Evolutionary conservation across 2,888 invertebrate species (phyloP).

Genomic region (Eupithecia exiguata): DNA sequence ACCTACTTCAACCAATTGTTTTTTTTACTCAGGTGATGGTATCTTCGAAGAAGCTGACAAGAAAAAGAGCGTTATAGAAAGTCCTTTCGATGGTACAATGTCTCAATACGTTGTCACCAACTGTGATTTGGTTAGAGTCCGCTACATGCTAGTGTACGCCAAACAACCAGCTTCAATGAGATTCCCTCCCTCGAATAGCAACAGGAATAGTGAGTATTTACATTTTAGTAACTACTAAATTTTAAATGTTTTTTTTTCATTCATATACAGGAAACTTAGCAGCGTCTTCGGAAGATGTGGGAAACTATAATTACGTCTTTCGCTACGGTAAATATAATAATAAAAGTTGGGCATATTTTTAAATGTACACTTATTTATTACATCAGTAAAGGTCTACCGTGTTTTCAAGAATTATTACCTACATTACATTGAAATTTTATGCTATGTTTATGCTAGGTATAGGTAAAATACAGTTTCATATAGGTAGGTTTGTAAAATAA

Average conservation of each 20-base stretch:
- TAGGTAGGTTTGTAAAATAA: too few species aligned
- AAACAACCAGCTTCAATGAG: slow-evolving; percentile 75
- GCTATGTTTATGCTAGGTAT: too few species aligned
- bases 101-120: slow-evolving; percentile 90
- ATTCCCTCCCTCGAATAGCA: slow-evolving; percentile 62
- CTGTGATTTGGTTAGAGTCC: slow-evolving; percentile 88
- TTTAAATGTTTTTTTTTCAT: too few species aligned
- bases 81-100: slow-evolving; percentile 77
- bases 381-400: too few species aligned
- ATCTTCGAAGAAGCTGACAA: slow-evolving; percentile 59
- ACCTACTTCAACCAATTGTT: too few species aligned
- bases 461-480: too few species aligned
- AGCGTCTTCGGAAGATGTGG: not conserved
- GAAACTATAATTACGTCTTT: too few species aligned
- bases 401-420: too few species aligned
- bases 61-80: slow-evolving; percentile 53
- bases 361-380: too few species aligned
- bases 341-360: too few species aligned
- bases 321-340: not conserved
- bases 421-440: not conserved
- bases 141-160: slow-evolving; percentile 89
- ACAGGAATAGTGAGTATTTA: slow-evolving; percentile 63
- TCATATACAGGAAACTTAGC: not conserved
- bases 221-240: not conserved
- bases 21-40: slow-evolving; percentile 60